These are phyloP conservation scores for Falcunculus frontatus DNA, from an alignment of 2,113 vertebrate genomes.

Conservation along the genomic window DNA sequence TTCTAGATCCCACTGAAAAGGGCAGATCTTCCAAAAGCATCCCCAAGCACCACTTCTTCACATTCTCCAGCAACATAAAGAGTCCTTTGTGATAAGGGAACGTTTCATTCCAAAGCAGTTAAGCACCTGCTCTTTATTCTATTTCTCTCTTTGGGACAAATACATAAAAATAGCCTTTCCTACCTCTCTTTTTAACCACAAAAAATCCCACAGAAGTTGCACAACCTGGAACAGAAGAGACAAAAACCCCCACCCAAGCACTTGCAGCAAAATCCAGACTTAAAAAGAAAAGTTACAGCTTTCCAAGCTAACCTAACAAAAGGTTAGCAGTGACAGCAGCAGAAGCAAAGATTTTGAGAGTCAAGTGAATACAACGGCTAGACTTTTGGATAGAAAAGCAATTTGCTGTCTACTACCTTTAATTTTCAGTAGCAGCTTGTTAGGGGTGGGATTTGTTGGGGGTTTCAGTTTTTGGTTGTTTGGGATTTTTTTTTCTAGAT, in stretches of 20 bases:
- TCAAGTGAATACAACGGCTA: not conserved
- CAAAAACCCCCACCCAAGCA: not conserved
- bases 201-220: not conserved
- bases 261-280: not conserved
- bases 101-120: not conserved
- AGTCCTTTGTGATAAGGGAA: not conserved
- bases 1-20: not conserved
- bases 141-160: conserved; percentile 7
- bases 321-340: not conserved
- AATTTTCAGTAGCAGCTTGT: not conserved
- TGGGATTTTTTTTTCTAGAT: not conserved
- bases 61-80: not conserved
- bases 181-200: not conserved
- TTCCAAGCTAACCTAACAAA: not conserved
- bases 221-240: not conserved
- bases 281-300: not conserved
- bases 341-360: not conserved
- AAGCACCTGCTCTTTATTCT: not conserved
- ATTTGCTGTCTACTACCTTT: not conserved
- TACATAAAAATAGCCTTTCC: not conserved
- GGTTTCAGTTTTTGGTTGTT: not conserved
- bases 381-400: not conserved
- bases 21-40: not conserved
- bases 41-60: not conserved
- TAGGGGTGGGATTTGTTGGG: not conserved